Conservation (phyloP, 2,797 vertebrate genomes). For the Kryptolebias ocellatus region DNA sequence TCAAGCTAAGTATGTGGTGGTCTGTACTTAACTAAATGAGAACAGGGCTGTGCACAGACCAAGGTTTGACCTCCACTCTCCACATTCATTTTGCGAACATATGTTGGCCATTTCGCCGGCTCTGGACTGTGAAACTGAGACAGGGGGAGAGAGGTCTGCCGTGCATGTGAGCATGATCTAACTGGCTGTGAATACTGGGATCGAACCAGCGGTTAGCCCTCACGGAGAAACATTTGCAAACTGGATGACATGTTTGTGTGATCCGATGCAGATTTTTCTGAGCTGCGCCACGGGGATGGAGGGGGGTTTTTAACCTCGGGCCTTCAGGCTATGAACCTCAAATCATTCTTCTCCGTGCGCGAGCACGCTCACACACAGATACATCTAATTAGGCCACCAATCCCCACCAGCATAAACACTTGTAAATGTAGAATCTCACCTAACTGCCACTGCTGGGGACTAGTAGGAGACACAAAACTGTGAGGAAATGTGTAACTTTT, state of each 20-base stretch:
- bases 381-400: conserved; percentile 49
- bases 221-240: conserved; percentile 63
- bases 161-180: conserved; percentile 73
- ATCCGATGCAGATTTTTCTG: conserved; percentile 70
- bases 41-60: conserved; percentile 54
- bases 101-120: conserved; percentile 80
- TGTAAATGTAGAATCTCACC: conserved; percentile 7
- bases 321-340: conserved; percentile 46
- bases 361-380: conserved; percentile 29
- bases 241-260: conserved; percentile 75
- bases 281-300: conserved; percentile 33
- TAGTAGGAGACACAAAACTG: too few species aligned
- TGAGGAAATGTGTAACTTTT: too few species aligned
- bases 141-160: conserved; percentile 60
- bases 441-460: too few species aligned
- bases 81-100: conserved; percentile 79
- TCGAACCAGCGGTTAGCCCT: conserved; percentile 62
- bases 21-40: conserved; percentile 68
- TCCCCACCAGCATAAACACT: conserved; percentile 58
- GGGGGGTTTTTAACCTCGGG: conserved; percentile 29
- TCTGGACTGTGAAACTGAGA: conserved; percentile 77
- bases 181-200: conserved; percentile 72
- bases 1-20: conserved; percentile 64
- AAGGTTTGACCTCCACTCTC: conserved; percentile 70
- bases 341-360: conserved; percentile 57